Conservation (phyloP, 2,113 vertebrate genomes). For the Paedocypris sp. region DNA sequence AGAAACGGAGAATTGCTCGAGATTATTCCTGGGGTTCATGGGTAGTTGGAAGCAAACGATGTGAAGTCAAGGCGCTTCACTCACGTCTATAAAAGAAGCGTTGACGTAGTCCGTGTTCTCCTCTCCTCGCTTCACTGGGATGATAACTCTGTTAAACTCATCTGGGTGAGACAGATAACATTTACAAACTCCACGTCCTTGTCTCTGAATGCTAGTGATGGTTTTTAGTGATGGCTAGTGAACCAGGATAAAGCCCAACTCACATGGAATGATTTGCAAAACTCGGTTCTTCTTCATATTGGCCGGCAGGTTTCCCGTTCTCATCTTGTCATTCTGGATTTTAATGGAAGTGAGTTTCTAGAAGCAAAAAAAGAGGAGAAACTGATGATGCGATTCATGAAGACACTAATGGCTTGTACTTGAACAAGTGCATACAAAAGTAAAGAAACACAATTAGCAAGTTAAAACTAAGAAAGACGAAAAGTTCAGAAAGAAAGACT, state of each 20-base stretch:
- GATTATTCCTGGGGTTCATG: not conserved
- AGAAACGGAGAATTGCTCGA: not conserved
- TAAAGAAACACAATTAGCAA: too few species aligned
- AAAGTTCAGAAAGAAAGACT: not conserved
- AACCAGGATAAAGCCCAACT: conserved; percentile 43
- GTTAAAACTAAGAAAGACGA: too few species aligned
- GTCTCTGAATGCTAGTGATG: not conserved
- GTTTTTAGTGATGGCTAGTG: not conserved
- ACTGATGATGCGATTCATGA: too few species aligned
- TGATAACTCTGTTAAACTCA: conserved; percentile 98
- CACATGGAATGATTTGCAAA: conserved; percentile 98
- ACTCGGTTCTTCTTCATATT: conserved; percentile 99
- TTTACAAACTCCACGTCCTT: too few species aligned
- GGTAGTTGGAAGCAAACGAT: not conserved
- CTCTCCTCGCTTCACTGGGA: conserved; percentile 95
- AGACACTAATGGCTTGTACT: too few species aligned
- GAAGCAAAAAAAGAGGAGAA: too few species aligned
- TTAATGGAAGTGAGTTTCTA: conserved; percentile 98
- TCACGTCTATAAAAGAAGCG: conserved; percentile 94
- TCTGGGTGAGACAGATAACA: conserved; percentile 61
- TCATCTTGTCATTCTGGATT: conserved; percentile 99
- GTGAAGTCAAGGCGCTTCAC: conserved; percentile 40
- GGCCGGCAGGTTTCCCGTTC: conserved; percentile 89
- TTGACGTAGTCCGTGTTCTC: conserved; percentile 97
- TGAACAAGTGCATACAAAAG: too few species aligned